Base-by-base conservation (phyloP, 2,888 invertebrate species). In the Napeogenes sylphis region DNA sequence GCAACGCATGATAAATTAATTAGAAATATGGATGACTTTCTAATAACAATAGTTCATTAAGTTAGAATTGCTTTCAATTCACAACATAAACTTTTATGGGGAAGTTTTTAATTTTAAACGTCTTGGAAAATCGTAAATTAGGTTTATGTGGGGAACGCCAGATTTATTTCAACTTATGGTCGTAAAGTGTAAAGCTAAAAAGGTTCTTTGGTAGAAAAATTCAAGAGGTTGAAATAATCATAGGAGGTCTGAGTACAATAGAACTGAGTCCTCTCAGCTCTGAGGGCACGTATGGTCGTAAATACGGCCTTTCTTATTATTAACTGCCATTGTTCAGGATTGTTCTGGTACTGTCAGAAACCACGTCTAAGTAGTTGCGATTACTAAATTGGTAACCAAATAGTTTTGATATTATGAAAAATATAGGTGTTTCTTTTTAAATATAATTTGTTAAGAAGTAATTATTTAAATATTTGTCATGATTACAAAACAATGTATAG, bases 191-290 rank as follows among this genome's bases (percentile, higher is more conserved):
- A 76, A 80, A 81, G 76, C 82, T 81, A 81, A 83, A 83, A 72
- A 82, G 77, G 75, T 78, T 76, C 78, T 83, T 86, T 88, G 84
- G 81, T 85, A 81, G 83, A 87, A 85, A 87, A 86, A 80, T 84
- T 82, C 81, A 76, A 82, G 76, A 78, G 80, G 77, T 79, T 84
- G 82, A 84, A 88, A 87, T 89, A 89, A 88, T 89, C 90, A 84
- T 87, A 90, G 90, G 90, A 89, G 90, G 90, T 90, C 90, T 80
- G 79, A 71, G 83, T 80, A 90, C 90, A 90, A 90, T 90, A 85
- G 87, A 81, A 79, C 80, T 82, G 78, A 83, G 83, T 83, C 86
- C 85, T 88, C 87, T 81, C 81, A 81, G 82, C 81, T 81, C 78
- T 74, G 79, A 83, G 81, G 82, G 89, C 90, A 90, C 90, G 89